A percentile compares a stretch with the other conserved stretches of the same genome.
Evolutionary conservation across 35 echinoderm and acorn worm genomes (phyloP).

Genomic region (Diadema setosum): DNA sequence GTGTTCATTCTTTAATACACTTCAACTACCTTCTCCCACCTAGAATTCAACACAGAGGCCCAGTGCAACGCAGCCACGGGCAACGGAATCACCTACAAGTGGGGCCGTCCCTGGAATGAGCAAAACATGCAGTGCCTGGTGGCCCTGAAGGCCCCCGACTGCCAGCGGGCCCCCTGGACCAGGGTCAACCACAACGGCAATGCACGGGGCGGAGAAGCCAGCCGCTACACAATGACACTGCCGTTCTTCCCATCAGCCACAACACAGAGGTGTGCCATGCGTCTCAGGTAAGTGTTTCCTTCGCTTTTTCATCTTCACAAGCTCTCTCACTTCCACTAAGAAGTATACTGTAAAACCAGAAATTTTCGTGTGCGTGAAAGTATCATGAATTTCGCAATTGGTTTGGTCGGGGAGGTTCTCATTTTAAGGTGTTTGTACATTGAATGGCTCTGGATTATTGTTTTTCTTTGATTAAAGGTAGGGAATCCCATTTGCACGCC

Average conservation of each 20-base stretch:
- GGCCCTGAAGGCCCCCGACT: conserved; percentile 74
- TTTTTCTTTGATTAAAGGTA: too few relatives aligned
- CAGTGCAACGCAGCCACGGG: conserved; percentile 29
- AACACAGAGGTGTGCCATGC: conserved; percentile 64
- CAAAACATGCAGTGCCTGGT: conserved; percentile 63
- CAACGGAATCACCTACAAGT: conserved; percentile 47
- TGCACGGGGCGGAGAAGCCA: conserved; percentile 66
- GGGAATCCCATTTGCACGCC: too few relatives aligned
- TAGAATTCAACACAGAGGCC: conserved; percentile 24
- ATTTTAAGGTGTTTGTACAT: background rate
- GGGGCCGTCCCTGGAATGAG: conserved; percentile 75
- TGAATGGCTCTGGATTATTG: too few relatives aligned
- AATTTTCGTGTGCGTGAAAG: too few relatives aligned
- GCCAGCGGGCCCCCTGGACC: conserved; percentile 87
- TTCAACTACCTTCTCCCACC: background rate
- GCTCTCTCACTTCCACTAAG: too few relatives aligned
- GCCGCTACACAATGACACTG: conserved; percentile 72
- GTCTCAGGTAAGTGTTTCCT: conserved; percentile 78
- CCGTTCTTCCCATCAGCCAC: conserved; percentile 78
- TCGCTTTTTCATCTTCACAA: too few relatives aligned
- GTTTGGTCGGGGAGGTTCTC: background rate
- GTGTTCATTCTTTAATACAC: too few relatives aligned
- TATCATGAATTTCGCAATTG: background rate
- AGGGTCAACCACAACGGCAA: conserved; percentile 95
- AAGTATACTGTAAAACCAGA: too few relatives aligned